Conservation (phyloP, 1,140 invertebrate genomes). For the Limonius californicus region DNA sequence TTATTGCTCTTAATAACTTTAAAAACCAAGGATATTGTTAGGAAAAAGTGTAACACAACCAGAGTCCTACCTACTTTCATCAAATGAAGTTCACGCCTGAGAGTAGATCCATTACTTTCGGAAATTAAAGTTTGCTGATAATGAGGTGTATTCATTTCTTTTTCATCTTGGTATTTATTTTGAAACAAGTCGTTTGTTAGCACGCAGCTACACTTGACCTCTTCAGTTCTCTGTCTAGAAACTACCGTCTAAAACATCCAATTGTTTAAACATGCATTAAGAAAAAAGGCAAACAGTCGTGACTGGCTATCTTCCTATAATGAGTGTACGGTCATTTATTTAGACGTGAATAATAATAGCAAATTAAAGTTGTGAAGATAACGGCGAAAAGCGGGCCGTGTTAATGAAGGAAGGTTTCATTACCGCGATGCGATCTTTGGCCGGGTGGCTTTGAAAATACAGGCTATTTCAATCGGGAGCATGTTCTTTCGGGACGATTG, state of each 20-base stretch:
- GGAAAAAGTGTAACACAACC: too few species aligned
- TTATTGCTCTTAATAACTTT: too few species aligned
- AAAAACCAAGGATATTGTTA: too few species aligned
- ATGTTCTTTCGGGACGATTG: conserved; percentile 39
- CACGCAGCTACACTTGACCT: conserved; percentile 7
- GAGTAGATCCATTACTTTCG: too few species aligned
- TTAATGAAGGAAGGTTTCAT: conserved; percentile 25
- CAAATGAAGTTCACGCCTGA: too few species aligned
- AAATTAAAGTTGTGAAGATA: conserved; percentile 24
- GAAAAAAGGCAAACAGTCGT: conserved; percentile 20
- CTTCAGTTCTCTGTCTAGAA: not conserved
- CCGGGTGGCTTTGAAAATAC: conserved; percentile 24
- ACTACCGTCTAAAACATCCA: conserved; percentile 11
- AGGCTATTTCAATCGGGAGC: conserved; percentile 36
- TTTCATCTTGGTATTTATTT: too few species aligned
- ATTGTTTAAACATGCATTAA: conserved; percentile 12
- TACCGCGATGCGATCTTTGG: conserved; percentile 23
- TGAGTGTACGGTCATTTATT: conserved; percentile 23
- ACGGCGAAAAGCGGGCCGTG: conserved; percentile 21
- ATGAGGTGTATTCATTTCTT: too few species aligned
- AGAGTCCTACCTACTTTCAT: too few species aligned
- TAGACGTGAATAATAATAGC: conserved; percentile 27
- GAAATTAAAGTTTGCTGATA: too few species aligned
- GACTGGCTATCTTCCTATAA: conserved; percentile 18
- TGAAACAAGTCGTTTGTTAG: not conserved